phyloP scores from a whole-genome alignment of 2,888 invertebrate species.

The Caenorhabditis sulstoni region DNA sequence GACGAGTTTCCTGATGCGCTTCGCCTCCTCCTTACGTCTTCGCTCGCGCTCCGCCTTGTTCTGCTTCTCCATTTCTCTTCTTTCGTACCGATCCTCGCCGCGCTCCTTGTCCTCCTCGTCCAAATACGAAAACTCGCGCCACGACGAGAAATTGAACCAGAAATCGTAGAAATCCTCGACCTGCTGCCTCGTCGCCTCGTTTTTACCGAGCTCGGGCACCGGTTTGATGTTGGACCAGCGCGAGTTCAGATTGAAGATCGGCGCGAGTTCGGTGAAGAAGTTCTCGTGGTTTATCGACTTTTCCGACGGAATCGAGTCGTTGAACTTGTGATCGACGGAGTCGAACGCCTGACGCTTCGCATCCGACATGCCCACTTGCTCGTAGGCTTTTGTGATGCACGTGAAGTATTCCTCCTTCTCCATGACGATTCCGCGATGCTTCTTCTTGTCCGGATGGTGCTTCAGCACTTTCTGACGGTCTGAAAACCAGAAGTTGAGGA shows the following conservation, averaged over 20 bases:
- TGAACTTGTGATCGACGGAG: constrained; percentile 95
- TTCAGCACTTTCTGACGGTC: constrained; percentile 90
- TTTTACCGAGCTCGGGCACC: constrained; percentile 89
- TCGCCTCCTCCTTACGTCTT: constrained; percentile 96
- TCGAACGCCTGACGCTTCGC: constrained; percentile 92
- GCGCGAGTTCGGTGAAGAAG: constrained; percentile 85
- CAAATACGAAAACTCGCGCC: constrained; percentile 97
- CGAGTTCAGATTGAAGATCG: constrained; percentile 83
- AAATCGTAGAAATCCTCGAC: constrained; percentile 96
- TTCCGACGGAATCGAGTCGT: constrained; percentile 89
- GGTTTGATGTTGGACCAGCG: constrained; percentile 93
- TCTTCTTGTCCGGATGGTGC: constrained; percentile 98
- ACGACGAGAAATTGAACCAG: constrained; percentile 97
- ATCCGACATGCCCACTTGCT: constrained; percentile 75
- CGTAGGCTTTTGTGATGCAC: constrained; percentile 89
- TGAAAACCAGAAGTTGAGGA: constrained; percentile 75
- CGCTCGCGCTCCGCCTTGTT: constrained; percentile 94
- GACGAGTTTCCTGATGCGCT: constrained; percentile 91
- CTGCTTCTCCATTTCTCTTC: constrained; percentile 98
- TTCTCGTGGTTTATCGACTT: constrained; percentile 83
- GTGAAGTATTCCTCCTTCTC: constrained; percentile 96
- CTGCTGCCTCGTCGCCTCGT: constrained; percentile 87
- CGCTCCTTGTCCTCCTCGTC: constrained; percentile 99
- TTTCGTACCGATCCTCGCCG: constrained; percentile 94
- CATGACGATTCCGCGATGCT: constrained; percentile 84